Conservation (phyloP, 2,113 vertebrate species). For the Drymodes brunneopygia region DNA sequence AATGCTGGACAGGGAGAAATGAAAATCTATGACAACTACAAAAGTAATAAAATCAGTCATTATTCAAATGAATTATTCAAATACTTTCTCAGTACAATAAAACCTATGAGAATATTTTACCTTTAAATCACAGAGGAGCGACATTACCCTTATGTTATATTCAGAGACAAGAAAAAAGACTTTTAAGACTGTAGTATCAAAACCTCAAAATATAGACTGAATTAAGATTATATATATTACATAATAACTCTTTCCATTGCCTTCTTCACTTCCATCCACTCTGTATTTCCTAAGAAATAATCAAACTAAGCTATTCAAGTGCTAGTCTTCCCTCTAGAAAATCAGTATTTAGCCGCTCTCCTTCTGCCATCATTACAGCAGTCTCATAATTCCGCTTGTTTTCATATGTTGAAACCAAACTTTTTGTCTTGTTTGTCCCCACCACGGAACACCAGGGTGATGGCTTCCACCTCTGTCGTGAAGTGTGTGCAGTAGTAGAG, state of each 20-base stretch:
- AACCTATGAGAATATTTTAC: not conserved
- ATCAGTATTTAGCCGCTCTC: not conserved
- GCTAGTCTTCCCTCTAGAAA: not conserved
- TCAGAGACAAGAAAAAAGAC: not conserved
- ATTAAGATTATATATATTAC: not conserved
- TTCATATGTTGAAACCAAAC: not conserved
- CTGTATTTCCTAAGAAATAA: not conserved
- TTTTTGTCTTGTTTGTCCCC: not conserved
- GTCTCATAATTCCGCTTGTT: not conserved
- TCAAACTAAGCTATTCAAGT: not conserved
- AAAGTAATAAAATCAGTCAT: not conserved
- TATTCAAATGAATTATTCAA: not conserved
- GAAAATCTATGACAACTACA: not conserved
- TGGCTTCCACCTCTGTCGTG: not conserved
- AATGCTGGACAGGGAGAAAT: not conserved
- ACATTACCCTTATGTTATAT: not conserved
- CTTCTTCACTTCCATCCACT: not conserved
- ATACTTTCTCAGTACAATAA: not conserved
- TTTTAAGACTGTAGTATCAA: not conserved
- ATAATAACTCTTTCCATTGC: not conserved
- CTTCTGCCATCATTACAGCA: not conserved
- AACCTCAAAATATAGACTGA: not conserved
- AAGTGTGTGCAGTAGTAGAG: not conserved
- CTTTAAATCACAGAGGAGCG: not conserved
- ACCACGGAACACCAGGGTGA: not conserved